Conservation (phyloP, 2,888 invertebrate genomes). For the Cryptosula pallasiana region DNA sequence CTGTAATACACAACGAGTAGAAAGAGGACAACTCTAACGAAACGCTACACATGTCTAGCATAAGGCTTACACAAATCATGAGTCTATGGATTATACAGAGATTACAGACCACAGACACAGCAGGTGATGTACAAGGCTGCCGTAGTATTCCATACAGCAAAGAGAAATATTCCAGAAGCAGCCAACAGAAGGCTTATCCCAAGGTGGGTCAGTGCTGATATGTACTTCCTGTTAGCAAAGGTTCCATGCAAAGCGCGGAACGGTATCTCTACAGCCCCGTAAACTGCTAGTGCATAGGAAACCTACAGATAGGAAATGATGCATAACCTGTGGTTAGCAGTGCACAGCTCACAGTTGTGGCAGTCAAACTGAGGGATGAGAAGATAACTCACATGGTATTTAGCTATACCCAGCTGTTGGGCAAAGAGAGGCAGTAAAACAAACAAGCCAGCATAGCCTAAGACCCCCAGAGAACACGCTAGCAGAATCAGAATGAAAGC, state of each 20-base stretch:
- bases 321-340: no score
- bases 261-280: not conserved
- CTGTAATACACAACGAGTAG: not conserved
- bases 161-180: not conserved
- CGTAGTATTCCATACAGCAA: not conserved
- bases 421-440: not conserved
- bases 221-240: not conserved
- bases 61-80: no score
- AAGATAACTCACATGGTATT: not conserved
- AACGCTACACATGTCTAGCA: no score
- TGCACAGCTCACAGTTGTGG: no score
- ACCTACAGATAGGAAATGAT: not conserved
- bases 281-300: not conserved
- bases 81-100: no score
- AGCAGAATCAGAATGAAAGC: not conserved
- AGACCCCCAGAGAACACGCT: not conserved
- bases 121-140: not conserved
- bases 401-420: not conserved
- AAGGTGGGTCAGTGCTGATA: not conserved
- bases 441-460: not conserved
- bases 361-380: no score
- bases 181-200: not conserved
- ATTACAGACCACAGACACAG: not conserved
- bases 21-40: not conserved
- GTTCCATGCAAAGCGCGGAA: not conserved